Evolutionary conservation across 2,113 vertebrate species (phyloP).

Genomic region (Mastomys natalensis): DNA sequence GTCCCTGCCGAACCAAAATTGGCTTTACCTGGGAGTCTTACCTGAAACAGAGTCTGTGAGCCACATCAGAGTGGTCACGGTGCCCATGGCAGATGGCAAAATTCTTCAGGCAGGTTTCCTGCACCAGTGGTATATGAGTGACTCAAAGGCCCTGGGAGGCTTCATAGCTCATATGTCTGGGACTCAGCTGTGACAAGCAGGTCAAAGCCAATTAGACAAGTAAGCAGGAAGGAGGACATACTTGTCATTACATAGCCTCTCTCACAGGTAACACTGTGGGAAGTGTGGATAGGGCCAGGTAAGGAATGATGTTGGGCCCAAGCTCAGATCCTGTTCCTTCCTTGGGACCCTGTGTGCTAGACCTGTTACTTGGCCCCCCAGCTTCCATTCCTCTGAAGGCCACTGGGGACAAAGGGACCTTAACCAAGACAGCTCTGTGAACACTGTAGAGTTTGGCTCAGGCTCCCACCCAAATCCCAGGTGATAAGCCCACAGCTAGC

Average conservation of each 20-base stretch:
- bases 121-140: rapidly evolving
- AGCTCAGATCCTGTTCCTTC: neutral
- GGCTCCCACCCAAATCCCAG: neutral
- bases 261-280: neutral
- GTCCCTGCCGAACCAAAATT: neutral
- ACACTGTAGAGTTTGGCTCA: neutral
- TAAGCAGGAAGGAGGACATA: neutral
- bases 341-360: neutral
- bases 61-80: neutral
- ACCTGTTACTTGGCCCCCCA: neutral
- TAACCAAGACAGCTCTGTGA: neutral
- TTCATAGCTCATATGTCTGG: neutral
- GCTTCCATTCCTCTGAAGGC: neutral
- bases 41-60: neutral
- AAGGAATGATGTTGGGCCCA: neutral
- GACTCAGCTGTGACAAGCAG: neutral
- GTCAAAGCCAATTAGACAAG: neutral
- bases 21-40: neutral
- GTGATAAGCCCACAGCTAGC: neutral
- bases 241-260: neutral
- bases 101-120: neutral
- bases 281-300: neutral
- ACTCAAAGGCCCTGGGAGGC: neutral
- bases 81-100: neutral
- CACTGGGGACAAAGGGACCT: neutral